phyloP scores from a whole-genome alignment of 2,113 vertebrate species.

The Tragelaphus strepsiceros region DNA sequence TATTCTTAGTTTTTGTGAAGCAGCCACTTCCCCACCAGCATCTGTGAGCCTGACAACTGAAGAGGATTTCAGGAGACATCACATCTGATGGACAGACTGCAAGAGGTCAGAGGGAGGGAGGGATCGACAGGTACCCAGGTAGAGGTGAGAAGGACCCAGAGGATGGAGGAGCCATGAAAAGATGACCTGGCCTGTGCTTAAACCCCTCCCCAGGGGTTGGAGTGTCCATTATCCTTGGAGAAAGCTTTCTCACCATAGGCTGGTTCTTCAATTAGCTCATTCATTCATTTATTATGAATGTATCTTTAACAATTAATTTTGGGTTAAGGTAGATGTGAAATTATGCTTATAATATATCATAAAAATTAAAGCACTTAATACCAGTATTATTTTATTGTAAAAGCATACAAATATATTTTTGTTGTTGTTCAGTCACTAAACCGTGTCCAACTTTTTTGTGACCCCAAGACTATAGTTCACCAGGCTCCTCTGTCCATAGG shows the following conservation, averaged over 20 bases:
- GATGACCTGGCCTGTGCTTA: not conserved
- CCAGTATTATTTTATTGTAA: not conserved
- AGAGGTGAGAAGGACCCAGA: not conserved
- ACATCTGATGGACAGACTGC: not conserved
- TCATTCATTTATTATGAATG: not conserved
- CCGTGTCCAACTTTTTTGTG: not conserved
- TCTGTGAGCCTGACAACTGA: not conserved
- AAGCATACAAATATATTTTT: not conserved
- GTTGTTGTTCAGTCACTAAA: not conserved
- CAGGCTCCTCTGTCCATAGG: not conserved
- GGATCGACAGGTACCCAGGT: not conserved
- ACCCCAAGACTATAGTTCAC: not conserved
- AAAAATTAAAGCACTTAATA: not conserved
- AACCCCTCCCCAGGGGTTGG: not conserved
- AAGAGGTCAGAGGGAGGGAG: not conserved
- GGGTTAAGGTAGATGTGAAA: not conserved
- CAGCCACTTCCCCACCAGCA: no score
- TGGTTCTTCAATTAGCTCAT: not conserved
- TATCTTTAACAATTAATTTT: not conserved
- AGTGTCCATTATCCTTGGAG: not conserved
- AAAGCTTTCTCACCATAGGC: not conserved
- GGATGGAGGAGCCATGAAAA: not conserved
- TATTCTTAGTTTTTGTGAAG: not conserved
- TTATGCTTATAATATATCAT: not conserved
- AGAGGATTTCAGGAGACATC: not conserved